Percentiles rank a stretch among this genome's conserved stretches.
These are phyloP conservation scores for Ichneumoninae sp. DNA, from an alignment of 2,888 invertebrate genomes.

Conservation along the genomic window DNA sequence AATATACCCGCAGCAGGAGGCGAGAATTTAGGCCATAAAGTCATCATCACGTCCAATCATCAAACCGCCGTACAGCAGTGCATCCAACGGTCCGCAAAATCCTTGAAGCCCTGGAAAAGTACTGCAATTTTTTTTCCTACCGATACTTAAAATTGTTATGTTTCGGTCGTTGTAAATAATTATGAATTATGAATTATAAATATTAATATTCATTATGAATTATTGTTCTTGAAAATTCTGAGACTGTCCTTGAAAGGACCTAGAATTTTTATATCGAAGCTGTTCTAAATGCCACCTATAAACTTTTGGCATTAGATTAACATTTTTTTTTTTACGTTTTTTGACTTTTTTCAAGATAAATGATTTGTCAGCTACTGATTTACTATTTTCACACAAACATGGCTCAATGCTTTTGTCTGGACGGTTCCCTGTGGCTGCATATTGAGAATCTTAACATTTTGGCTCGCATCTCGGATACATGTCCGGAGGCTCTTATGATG, in stretches of 20 bases:
- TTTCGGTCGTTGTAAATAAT: background rate
- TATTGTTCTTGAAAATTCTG: background rate
- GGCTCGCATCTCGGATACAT: constrained; percentile 15
- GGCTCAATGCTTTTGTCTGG: background rate
- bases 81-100: background rate
- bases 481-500: background rate
- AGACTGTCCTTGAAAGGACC: too few species aligned
- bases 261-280: too few species aligned
- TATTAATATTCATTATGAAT: too few species aligned
- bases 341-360: background rate
- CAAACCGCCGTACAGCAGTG: background rate
- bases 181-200: background rate
- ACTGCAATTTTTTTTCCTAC: background rate
- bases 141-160: background rate
- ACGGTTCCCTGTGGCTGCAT: background rate
- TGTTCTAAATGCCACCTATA: background rate
- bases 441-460: constrained; percentile 22
- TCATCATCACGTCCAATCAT: background rate
- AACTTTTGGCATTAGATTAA: background rate
- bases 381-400: background rate
- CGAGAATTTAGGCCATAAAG: background rate
- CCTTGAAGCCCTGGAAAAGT: background rate
- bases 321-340: background rate
- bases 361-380: background rate
- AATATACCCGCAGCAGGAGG: background rate